These are phyloP conservation scores for Cheilosia grossa DNA, from an alignment of 2,888 invertebrate species.

Conservation along the genomic window DNA sequence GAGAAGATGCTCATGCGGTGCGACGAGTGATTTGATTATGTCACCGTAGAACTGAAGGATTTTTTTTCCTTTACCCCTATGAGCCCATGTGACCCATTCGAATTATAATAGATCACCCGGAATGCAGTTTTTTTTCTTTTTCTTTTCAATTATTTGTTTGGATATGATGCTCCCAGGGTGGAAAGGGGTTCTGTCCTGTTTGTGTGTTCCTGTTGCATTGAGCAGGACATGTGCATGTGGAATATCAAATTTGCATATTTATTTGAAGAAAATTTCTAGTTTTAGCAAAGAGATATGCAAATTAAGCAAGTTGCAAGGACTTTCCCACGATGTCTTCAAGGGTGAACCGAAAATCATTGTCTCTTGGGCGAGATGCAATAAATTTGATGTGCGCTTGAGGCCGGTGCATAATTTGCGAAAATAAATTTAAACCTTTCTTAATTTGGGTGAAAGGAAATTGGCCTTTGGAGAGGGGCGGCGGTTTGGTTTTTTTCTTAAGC, in stretches of 20 bases:
- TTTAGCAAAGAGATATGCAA: constrained; percentile 65
- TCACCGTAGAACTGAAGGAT: constrained; percentile 60
- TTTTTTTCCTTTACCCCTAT: constrained; percentile 36
- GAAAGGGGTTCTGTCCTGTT: constrained; percentile 39
- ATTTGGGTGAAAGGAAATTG: constrained; percentile 1
- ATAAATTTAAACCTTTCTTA: constrained; percentile 11
- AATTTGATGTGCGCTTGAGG: constrained; percentile 23
- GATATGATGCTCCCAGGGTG: constrained; percentile 54
- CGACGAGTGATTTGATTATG: constrained; percentile 62
- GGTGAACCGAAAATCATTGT: constrained; percentile 14
- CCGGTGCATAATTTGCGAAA: constrained; percentile 46
- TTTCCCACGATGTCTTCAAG: constrained; percentile 57
- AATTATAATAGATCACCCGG: constrained; percentile 62
- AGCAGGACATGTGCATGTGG: constrained; percentile 51
- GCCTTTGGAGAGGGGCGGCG: not conserved
- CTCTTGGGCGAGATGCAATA: constrained; percentile 37
- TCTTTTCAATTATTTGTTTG: constrained; percentile 14
- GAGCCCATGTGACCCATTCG: constrained; percentile 28
- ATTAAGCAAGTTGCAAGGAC: constrained; percentile 39
- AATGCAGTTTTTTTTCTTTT: constrained; percentile 65
- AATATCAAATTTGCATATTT: constrained; percentile 62
- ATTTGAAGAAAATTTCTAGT: constrained; percentile 36
- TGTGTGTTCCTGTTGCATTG: constrained; percentile 20
- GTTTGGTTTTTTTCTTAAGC: not conserved
- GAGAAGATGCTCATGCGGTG: constrained; percentile 64